Conservation (phyloP, 1,140 invertebrate species). For the Oryctes rhinoceros region DNA sequence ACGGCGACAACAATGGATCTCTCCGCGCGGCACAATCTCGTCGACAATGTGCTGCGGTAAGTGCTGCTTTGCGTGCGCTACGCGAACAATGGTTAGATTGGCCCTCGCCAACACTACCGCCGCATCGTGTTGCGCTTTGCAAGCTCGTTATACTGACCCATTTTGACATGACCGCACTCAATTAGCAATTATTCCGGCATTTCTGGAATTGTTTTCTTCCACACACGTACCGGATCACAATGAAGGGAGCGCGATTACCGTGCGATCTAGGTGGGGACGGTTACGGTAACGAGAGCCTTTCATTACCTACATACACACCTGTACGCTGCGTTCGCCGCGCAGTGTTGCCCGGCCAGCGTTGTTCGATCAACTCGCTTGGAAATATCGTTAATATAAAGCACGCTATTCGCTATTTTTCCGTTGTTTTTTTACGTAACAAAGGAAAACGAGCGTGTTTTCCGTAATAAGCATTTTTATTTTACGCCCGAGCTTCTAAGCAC, state of each 20-base stretch:
- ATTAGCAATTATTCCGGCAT: conserved; percentile 33
- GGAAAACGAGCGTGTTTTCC: no score
- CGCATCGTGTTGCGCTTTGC: background rate
- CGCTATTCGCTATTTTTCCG: background rate
- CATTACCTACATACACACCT: background rate
- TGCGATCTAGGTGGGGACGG: conserved; percentile 20
- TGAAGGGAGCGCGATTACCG: conserved; percentile 20
- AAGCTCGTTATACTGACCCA: conserved; percentile 35
- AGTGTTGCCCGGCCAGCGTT: background rate
- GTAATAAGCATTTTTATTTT: no score
- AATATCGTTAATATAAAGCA: background rate
- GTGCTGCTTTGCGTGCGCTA: conserved; percentile 14
- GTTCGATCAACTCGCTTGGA: background rate
- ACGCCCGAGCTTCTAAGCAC: no score
- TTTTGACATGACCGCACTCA: conserved; percentile 32
- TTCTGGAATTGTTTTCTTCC: conserved; percentile 30
- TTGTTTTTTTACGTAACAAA: background rate
- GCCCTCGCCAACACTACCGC: background rate
- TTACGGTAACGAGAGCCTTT: background rate
- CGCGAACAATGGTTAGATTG: conserved; percentile 21
- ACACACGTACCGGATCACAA: background rate
- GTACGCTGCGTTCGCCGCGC: background rate
- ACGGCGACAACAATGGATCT: background rate
- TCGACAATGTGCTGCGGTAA: conserved; percentile 18
- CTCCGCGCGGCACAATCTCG: background rate